Evolutionary conservation across 2,888 invertebrate genomes (phyloP), one percentile per base, ranked within the genome.

Genomic region (Sarcophaga carnaria): DNA sequence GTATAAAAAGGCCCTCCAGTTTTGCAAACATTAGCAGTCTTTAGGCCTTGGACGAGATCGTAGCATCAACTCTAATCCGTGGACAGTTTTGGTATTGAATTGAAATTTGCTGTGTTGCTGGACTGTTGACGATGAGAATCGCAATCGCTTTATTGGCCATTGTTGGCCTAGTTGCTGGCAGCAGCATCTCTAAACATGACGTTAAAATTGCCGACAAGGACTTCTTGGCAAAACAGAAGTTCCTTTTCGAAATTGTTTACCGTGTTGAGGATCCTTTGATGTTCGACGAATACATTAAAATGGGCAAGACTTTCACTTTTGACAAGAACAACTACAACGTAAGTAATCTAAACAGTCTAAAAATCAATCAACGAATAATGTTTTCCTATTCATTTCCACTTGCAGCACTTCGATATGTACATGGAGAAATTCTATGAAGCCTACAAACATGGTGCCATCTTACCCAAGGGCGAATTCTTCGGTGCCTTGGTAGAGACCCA

Each of bases 381-480:
- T 17, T 25, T 8, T 12, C 5, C 0, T 3, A 12, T 49, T 49
- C 5, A 12, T 74, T 63, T 47, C 95, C 96, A n/a, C 25, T 83
- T 88, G 1, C 69, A 90, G 90, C 45, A 86, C 47, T 89, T 79
- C 78, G 89, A 89, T 59, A 17, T 80, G 2, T 8, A 76, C 11
- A 90, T 90, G 90, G 85, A 80, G 20, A 83, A 88, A 25, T 90
- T 90, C 88, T 89, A 88, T 47, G 86, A 88, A 25, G 70, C 85
- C n/a, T 89, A 88, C 83, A 89, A 89, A 71, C 62, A 86, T 63
- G 89, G 94, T 77, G 94, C 94, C 82, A 2, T 66, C 6, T 92
- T 95, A 67, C 95, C 94, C 14, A 93, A 93, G 82, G 94, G 94
- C 76, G 94, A 94, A 80, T 93, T 94, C 54, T 95, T 94, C 27